Percentiles rank a stretch among this genome's conserved stretches.
Evolutionary conservation across 1,140 invertebrate species (phyloP).

Genomic region (Pachyrhynchus sulphureomaculatus): DNA sequence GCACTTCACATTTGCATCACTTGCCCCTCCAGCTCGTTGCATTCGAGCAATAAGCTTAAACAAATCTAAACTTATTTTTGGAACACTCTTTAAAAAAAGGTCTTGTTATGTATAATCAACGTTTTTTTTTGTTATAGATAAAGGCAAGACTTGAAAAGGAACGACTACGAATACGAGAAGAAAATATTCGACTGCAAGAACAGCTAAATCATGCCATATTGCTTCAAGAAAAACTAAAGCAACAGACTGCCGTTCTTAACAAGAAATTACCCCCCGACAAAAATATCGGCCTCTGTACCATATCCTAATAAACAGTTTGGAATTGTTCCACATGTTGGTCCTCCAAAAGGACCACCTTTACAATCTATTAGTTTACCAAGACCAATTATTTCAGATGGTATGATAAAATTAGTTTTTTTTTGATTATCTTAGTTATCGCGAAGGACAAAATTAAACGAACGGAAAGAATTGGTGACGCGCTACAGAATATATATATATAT

Average conservation of each 20-base stretch:
- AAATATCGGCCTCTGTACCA: background rate
- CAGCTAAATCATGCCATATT: constrained; percentile 47
- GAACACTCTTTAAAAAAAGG: too few relatives aligned
- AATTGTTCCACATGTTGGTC: background rate
- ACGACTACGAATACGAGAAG: constrained; percentile 44
- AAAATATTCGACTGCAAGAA: constrained; percentile 48
- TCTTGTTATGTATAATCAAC: too few relatives aligned
- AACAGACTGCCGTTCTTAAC: constrained; percentile 34
- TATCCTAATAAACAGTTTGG: background rate
- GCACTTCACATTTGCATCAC: too few relatives aligned
- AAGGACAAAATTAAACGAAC: too few relatives aligned
- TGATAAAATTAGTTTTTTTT: too few relatives aligned
- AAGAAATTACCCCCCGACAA: constrained; percentile 3
- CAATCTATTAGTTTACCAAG: background rate
- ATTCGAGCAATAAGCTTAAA: too few relatives aligned
- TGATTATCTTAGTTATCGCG: too few relatives aligned
- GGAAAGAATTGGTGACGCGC: too few relatives aligned
- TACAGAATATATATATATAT: too few relatives aligned
- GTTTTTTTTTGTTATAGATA: constrained; percentile 40
- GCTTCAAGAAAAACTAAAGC: constrained; percentile 48
- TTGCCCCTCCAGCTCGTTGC: too few relatives aligned
- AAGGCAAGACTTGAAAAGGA: constrained; percentile 49
- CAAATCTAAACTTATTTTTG: too few relatives aligned
- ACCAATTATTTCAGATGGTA: background rate
- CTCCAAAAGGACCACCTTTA: constrained; percentile 2